These are phyloP conservation scores for Balanococcus diminutus DNA, from an alignment of 2,888 invertebrate species.

Conservation along the genomic window DNA sequence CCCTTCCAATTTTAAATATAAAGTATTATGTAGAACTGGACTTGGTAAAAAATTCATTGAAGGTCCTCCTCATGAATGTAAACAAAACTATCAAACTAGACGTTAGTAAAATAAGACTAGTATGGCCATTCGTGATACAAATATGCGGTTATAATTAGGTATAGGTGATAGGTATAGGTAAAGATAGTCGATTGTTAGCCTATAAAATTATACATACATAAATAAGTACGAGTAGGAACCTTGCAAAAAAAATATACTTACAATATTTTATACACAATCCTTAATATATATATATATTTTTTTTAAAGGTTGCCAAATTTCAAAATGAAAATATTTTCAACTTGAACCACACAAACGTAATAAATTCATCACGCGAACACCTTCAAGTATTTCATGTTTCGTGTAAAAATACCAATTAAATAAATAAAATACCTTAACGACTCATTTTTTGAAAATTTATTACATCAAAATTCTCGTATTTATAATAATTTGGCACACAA, in stretches of 20 bases:
- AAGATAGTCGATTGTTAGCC: neutral
- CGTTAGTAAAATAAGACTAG: too few relatives aligned
- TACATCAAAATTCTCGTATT: slow-evolving; percentile 26
- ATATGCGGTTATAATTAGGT: neutral
- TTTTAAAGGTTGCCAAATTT: neutral
- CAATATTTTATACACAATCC: neutral
- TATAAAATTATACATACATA: neutral
- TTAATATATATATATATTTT: too few relatives aligned
- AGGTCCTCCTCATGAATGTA: too few relatives aligned
- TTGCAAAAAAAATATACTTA: neutral
- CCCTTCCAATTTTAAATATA: too few relatives aligned
- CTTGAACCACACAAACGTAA: neutral
- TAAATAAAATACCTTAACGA: neutral
- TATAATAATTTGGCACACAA: slow-evolving; percentile 51
- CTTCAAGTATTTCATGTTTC: neutral
- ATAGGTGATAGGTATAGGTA: neutral
- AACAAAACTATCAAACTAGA: too few relatives aligned
- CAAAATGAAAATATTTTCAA: neutral
- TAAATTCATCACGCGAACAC: neutral
- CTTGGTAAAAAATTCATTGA: too few relatives aligned
- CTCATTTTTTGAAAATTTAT: slow-evolving; percentile 19
- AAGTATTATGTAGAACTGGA: too few relatives aligned
- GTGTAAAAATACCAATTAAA: too few relatives aligned
- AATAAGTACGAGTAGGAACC: neutral
- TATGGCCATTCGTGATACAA: neutral